These are phyloP conservation scores for Phoenoteleia sp. DNA, from an alignment of 2,888 invertebrate species.

Conservation along the genomic window DNA sequence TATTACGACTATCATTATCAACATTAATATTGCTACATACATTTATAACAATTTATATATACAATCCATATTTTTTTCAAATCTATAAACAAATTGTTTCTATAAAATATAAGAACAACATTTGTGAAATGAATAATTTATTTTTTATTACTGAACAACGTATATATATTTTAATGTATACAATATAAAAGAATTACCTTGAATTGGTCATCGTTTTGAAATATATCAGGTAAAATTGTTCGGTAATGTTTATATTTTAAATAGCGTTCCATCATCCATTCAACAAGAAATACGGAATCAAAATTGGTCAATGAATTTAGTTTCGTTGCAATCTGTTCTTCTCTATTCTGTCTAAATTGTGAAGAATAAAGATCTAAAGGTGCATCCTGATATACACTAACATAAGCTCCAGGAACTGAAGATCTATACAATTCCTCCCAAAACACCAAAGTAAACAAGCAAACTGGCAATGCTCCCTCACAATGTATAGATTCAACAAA, in stretches of 20 bases:
- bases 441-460: slow-evolving; percentile 90
- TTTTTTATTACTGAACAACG: too few species aligned
- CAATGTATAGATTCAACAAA: slow-evolving; percentile 88
- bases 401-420: slow-evolving; percentile 89
- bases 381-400: slow-evolving; percentile 89
- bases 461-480: slow-evolving; percentile 90
- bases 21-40: too few species aligned
- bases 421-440: slow-evolving; percentile 92
- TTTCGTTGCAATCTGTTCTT: slow-evolving; percentile 88
- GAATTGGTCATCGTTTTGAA: slow-evolving; percentile 75
- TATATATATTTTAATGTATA: too few species aligned
- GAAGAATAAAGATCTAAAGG: slow-evolving; percentile 91
- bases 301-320: slow-evolving; percentile 84
- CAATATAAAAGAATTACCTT: slow-evolving; percentile 78
- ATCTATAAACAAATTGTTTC: too few species aligned
- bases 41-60: neutral
- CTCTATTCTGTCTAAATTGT: slow-evolving; percentile 90
- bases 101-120: too few species aligned
- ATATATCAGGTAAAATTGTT: slow-evolving; percentile 78
- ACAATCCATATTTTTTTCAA: neutral
- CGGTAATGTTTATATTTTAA: slow-evolving; percentile 72
- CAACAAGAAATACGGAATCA: slow-evolving; percentile 86
- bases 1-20: too few species aligned
- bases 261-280: slow-evolving; percentile 85
- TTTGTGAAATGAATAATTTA: too few species aligned